A percentile compares a stretch with the other conserved stretches of the same genome.
Conservation (phyloP, 2,113 vertebrate species). For the Numida meleagris region DNA sequence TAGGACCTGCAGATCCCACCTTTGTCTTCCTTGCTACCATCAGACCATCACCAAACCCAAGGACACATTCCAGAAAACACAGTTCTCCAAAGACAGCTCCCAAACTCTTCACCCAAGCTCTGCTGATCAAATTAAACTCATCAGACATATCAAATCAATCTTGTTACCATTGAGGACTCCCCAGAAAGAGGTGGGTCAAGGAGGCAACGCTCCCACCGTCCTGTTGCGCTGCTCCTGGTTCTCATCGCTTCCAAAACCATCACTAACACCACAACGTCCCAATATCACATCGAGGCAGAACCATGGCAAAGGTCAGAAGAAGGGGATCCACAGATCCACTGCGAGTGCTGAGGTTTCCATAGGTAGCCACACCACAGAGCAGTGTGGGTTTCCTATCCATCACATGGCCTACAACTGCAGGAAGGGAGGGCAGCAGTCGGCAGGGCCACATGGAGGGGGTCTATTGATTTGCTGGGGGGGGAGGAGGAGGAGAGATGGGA, state of each 20-base stretch:
- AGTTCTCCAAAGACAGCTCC: not conserved
- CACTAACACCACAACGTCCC: not conserved
- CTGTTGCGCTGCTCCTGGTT: fast-evolving
- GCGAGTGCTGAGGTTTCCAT: fast-evolving
- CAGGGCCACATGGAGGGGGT: not conserved
- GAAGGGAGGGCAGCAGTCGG: not conserved
- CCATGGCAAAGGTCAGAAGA: not conserved
- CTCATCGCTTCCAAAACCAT: not conserved
- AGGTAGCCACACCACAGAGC: fast-evolving
- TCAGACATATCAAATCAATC: not conserved
- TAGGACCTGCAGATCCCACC: not conserved
- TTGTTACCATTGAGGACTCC: not conserved
- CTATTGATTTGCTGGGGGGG: not conserved
- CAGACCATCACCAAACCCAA: not conserved
- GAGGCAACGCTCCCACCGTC: fast-evolving
- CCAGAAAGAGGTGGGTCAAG: not conserved
- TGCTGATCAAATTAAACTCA: not conserved
- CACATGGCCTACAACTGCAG: fast-evolving
- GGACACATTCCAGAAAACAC: conserved; percentile 13
- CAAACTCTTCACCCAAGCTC: not conserved
- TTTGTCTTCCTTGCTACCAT: not conserved
- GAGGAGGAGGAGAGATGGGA: not conserved
- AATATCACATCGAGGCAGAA: fast-evolving
- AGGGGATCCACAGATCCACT: not conserved
- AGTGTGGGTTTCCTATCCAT: not conserved